A percentile compares a stretch with the other conserved stretches of the same genome.
Evolutionary conservation across 2,888 invertebrate species (phyloP).

Genomic region (Zaprionus obscuricornis): DNA sequence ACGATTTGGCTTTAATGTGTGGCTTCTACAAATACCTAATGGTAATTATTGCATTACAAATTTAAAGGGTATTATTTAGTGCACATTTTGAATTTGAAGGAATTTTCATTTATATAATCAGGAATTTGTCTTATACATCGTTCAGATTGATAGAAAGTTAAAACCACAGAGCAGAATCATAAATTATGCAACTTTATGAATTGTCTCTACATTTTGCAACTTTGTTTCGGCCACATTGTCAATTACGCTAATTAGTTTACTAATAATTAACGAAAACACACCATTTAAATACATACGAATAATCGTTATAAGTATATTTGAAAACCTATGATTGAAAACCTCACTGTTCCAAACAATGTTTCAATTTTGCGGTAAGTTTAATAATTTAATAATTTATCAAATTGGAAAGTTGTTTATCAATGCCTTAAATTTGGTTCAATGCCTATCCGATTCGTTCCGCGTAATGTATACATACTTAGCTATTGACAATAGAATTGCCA

Average conservation of each 20-base stretch:
- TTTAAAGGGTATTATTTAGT: slow-evolving; percentile 23
- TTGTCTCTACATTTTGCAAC: slow-evolving; percentile 46
- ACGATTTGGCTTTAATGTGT: slow-evolving; percentile 47
- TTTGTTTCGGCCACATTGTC: slow-evolving; percentile 43
- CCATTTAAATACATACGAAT: slow-evolving; percentile 15
- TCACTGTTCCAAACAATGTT: too few species aligned
- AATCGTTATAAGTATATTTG: too few species aligned
- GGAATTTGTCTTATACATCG: slow-evolving; percentile 60
- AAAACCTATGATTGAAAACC: too few species aligned
- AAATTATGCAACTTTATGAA: slow-evolving; percentile 66
- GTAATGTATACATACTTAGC: too few species aligned
- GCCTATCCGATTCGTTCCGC: too few species aligned
- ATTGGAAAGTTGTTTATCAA: too few species aligned
- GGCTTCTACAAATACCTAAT: not conserved
- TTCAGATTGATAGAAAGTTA: slow-evolving; percentile 40
- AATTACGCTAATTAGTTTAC: slow-evolving; percentile 68
- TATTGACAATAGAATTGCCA: too few species aligned
- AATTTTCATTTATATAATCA: slow-evolving; percentile 38
- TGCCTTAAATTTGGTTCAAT: too few species aligned
- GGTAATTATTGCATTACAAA: slow-evolving; percentile 24
- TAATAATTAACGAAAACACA: slow-evolving; percentile 60
- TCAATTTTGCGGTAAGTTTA: too few species aligned
- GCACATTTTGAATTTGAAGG: slow-evolving; percentile 9
- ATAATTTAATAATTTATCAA: too few species aligned
- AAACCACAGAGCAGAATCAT: slow-evolving; percentile 53